Evolutionary conservation across 1,140 invertebrate genomes (phyloP).

Genomic region (Batillaria attramentaria): DNA sequence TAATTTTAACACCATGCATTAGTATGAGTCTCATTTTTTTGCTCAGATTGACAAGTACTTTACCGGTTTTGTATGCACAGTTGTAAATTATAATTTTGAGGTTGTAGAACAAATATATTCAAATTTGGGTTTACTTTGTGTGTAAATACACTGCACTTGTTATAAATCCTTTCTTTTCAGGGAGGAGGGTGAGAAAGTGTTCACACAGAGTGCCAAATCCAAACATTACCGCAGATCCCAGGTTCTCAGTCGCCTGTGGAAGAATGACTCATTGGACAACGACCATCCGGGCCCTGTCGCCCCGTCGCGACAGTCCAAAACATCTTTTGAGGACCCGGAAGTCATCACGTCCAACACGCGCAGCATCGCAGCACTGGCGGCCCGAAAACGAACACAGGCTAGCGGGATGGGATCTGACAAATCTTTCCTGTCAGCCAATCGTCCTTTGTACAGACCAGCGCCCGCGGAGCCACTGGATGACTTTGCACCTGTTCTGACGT

Average conservation of each 20-base stretch:
- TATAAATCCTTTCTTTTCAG: conserved; percentile 40
- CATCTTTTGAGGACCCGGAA: conserved; percentile 52
- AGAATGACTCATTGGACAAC: conserved; percentile 27
- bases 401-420: conserved; percentile 45
- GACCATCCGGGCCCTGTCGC: conserved; percentile 5
- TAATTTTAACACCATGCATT: no score
- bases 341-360: conserved; percentile 63
- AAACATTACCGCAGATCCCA: conserved; percentile 48
- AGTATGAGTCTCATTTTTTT: neutral
- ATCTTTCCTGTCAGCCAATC: conserved; percentile 9
- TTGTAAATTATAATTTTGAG: neutral
- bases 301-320: conserved; percentile 50
- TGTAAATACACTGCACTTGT: neutral
- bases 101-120: conserved; percentile 6
- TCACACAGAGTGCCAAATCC: conserved; percentile 60
- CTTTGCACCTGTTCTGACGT: conserved; percentile 54
- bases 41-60: no score
- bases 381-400: conserved; percentile 59
- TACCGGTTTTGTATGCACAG: no score
- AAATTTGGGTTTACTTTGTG: conserved; percentile 3
- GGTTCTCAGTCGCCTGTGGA: conserved; percentile 27
- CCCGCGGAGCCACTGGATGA: conserved; percentile 38
- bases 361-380: conserved; percentile 68
- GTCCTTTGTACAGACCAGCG: conserved; percentile 51
- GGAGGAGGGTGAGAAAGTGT: conserved; percentile 58